Evolutionary conservation across 2,888 invertebrate species (phyloP).

Genomic region (Troilus luridus): DNA sequence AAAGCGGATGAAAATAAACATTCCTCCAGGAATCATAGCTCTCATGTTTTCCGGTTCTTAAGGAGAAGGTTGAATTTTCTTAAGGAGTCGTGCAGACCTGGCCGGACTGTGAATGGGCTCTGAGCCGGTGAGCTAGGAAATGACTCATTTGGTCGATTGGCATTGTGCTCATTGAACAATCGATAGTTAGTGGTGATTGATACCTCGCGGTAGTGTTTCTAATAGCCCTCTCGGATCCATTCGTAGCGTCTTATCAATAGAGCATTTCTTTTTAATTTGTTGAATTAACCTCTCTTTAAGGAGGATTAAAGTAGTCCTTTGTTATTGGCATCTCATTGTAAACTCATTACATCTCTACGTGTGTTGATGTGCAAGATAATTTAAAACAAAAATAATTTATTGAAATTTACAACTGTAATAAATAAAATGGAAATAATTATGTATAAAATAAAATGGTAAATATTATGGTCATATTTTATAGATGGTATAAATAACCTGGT

Average conservation of each 20-base stretch:
- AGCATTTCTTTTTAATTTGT: background rate
- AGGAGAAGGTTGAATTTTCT: background rate
- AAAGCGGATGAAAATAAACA: too few relatives aligned
- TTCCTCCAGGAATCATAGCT: too few relatives aligned
- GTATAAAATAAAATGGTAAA: too few relatives aligned
- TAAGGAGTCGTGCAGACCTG: background rate
- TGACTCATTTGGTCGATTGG: constrained; percentile 8
- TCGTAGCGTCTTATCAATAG: background rate
- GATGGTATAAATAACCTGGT: too few relatives aligned
- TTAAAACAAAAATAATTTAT: too few relatives aligned
- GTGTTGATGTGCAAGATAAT: too few relatives aligned
- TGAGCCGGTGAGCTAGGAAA: background rate
- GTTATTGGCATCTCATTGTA: background rate
- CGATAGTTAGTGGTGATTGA: constrained; percentile 36
- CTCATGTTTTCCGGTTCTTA: background rate
- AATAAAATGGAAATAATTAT: too few relatives aligned
- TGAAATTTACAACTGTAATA: too few relatives aligned
- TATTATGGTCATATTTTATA: too few relatives aligned
- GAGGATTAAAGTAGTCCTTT: background rate
- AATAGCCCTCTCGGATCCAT: background rate
- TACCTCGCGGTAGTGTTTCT: background rate
- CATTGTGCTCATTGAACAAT: constrained; percentile 30
- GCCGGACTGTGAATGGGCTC: background rate
- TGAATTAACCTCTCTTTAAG: background rate
- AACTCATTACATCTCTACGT: background rate